Percentiles rank a stretch among this genome's conserved stretches.
phyloP scores from a whole-genome alignment of 1,140 invertebrate genomes.

The Cherax destructor region DNA sequence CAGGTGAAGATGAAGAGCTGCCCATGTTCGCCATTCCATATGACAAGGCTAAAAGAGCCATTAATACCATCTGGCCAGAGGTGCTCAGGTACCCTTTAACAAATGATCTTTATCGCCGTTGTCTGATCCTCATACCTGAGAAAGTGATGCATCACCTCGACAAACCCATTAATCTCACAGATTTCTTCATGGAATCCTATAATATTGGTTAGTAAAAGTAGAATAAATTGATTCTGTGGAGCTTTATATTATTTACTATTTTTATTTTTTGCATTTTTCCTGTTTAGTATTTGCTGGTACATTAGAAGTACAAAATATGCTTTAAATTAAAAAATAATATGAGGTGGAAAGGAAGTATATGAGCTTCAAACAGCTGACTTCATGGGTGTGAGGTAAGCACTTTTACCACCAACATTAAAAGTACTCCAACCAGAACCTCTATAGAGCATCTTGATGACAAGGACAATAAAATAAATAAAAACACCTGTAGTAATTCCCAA shows the following conservation, averaged over 20 bases:
- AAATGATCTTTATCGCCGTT: slow-evolving; percentile 83
- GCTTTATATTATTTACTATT: not conserved
- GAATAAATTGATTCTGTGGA: not conserved
- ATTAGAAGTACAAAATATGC: no score
- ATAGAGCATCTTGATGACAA: no score
- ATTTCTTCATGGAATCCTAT: slow-evolving; percentile 93
- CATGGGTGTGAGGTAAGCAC: no score
- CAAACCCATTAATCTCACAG: slow-evolving; percentile 89
- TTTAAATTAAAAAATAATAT: no score
- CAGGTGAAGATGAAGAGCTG: not conserved
- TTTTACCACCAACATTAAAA: no score
- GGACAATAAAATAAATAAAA: no score
- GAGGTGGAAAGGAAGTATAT: no score
- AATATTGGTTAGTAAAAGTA: slow-evolving; percentile 78
- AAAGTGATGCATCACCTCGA: slow-evolving; percentile 87
- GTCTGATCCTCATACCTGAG: slow-evolving; percentile 88
- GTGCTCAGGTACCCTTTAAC: slow-evolving; percentile 83
- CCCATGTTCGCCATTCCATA: slow-evolving; percentile 27
- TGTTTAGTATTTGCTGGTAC: not conserved
- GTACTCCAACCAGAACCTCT: no score
- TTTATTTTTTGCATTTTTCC: not conserved
- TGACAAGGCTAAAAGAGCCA: slow-evolving; percentile 72
- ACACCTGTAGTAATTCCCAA: no score
- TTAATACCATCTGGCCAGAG: slow-evolving; percentile 79
- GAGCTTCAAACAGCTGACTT: no score